phyloP scores from a whole-genome alignment of 2,888 invertebrate species.

The Lasioglossum oenotherae region DNA sequence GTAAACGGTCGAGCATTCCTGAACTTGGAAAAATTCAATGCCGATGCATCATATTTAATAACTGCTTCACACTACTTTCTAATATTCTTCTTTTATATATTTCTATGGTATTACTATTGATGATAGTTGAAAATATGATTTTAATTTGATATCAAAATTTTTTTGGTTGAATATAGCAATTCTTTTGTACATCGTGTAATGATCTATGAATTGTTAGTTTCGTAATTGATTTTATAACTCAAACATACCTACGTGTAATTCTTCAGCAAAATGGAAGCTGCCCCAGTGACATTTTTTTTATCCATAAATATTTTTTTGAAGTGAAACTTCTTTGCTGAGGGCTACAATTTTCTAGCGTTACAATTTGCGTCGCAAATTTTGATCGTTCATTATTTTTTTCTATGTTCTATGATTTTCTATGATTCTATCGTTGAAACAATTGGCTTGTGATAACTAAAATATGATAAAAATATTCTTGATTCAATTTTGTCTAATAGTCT shows the following conservation, averaged over 20 bases:
- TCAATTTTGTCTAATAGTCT: too few relatives aligned
- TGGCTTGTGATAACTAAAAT: too few relatives aligned
- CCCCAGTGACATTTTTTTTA: neutral
- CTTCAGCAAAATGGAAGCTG: neutral
- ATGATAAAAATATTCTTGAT: too few relatives aligned
- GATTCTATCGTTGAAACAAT: too few relatives aligned
- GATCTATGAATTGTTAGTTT: too few relatives aligned
- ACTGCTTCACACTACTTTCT: neutral
- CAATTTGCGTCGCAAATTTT: too few relatives aligned
- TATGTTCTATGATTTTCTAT: too few relatives aligned
- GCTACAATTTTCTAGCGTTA: too few relatives aligned
- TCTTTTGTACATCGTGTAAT: neutral
- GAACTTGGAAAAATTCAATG: neutral
- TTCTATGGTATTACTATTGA: too few relatives aligned
- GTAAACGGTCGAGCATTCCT: constrained; percentile 17
- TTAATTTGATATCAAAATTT: neutral
- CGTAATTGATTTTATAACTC: too few relatives aligned
- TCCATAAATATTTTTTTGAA: neutral
- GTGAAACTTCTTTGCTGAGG: too few relatives aligned
- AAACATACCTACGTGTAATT: neutral
- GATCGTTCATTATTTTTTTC: too few relatives aligned
- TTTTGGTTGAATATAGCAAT: neutral
- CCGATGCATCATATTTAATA: neutral
- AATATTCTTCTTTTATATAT: neutral
- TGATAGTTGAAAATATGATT: neutral